Percentiles rank a stretch among this genome's conserved stretches.
Conservation (phyloP, 2,888 invertebrate genomes). For the Matsumyia berberina region DNA sequence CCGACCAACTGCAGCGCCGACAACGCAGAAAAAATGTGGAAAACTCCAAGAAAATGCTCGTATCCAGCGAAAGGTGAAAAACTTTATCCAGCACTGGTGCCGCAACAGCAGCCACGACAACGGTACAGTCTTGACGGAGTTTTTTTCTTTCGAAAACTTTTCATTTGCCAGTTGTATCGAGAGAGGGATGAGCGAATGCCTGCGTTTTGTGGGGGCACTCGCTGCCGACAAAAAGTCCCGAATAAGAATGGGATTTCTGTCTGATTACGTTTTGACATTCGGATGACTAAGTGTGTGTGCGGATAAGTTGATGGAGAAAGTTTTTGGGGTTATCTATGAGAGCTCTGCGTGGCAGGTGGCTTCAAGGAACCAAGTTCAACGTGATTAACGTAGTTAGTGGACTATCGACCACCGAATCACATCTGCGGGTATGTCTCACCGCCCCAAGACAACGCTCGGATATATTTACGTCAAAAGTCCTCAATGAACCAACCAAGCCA, state of each 20-base stretch:
- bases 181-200: background rate
- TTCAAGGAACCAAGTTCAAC: background rate
- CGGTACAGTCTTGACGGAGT: conserved; percentile 2
- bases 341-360: background rate
- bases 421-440: background rate
- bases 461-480: background rate
- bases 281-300: background rate
- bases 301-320: conserved; percentile 4
- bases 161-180: background rate
- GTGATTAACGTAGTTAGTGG: background rate
- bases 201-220: background rate
- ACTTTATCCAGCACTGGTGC: conserved; percentile 36
- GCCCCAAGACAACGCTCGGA: too few species aligned
- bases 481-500: background rate
- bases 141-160: conserved; percentile 16
- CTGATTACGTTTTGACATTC: conserved; percentile 12
- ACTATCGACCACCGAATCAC: background rate
- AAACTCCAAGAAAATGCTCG: conserved; percentile 27
- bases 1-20: background rate
- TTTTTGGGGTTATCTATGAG: background rate
- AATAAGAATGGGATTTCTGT: background rate
- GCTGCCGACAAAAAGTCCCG: background rate
- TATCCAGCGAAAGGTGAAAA: conserved; percentile 43
- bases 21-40: background rate
- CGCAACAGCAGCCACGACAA: conserved; percentile 15